A percentile compares a stretch with the other conserved stretches of the same genome.
Conservation (phyloP, 1,140 invertebrate genomes). For the Aricia agestis region DNA sequence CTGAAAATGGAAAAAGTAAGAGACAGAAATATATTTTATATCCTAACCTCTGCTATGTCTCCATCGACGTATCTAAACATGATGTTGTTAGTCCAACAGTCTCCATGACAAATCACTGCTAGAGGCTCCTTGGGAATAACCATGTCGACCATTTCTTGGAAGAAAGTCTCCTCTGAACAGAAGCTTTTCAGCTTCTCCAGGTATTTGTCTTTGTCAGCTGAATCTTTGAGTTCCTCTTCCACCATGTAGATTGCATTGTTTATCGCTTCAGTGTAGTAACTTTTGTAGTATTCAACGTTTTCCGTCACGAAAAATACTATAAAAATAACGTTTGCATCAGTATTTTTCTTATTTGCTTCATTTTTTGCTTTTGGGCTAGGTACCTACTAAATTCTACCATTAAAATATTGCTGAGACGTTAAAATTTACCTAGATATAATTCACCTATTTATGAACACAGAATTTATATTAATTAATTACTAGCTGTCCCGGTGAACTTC, state of each 20-base stretch:
- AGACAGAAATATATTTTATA: too few species aligned
- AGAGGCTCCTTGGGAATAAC: slow-evolving; percentile 78
- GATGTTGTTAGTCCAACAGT: slow-evolving; percentile 87
- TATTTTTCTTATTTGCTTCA: too few species aligned
- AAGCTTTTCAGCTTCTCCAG: slow-evolving; percentile 79
- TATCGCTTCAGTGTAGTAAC: slow-evolving; percentile 80
- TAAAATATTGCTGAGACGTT: too few species aligned
- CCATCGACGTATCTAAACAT: slow-evolving; percentile 78
- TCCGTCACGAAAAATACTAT: slow-evolving; percentile 79
- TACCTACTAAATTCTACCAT: too few species aligned
- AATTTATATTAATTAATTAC: too few species aligned
- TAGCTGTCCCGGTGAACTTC: too few species aligned
- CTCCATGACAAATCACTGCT: slow-evolving; percentile 83
- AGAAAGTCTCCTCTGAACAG: slow-evolving; percentile 80
- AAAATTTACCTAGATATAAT: too few species aligned
- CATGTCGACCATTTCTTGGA: slow-evolving; percentile 81
- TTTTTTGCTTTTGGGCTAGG: too few species aligned
- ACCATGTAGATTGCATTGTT: slow-evolving; percentile 83
- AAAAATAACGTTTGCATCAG: slow-evolving; percentile 19
- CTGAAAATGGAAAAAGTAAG: too few species aligned
- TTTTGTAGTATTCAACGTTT: slow-evolving; percentile 82
- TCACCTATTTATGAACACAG: background rate
- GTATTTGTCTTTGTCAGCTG: slow-evolving; percentile 74
- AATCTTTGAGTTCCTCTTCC: slow-evolving; percentile 75
- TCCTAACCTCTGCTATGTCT: slow-evolving; percentile 72